Conservation (phyloP, 2,113 vertebrate species). For the Peromyscus leucopus region DNA sequence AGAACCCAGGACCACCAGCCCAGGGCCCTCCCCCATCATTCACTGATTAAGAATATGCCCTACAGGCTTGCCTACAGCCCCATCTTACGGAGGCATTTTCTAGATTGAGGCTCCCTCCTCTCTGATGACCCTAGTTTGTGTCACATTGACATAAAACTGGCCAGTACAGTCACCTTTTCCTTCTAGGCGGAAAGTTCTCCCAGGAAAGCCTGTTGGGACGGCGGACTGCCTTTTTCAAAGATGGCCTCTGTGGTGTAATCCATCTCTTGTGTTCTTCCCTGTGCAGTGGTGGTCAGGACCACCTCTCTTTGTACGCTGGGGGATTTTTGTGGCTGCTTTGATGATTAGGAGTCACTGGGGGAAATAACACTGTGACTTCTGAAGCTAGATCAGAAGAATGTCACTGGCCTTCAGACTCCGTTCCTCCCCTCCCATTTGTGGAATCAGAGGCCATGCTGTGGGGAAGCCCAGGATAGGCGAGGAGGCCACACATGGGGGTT, state of each 20-base stretch:
- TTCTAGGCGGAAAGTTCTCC: conserved; percentile 27
- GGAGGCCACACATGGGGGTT: not conserved
- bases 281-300: not conserved
- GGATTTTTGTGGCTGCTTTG: not conserved
- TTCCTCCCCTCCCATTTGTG: not conserved
- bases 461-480: not conserved
- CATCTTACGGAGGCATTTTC: too few relatives aligned
- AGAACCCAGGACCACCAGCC: not conserved
- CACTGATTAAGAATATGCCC: not conserved
- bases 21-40: not conserved
- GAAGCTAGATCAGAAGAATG: not conserved
- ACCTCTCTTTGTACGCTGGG: not conserved
- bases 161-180: not conserved
- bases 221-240: not conserved
- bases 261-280: rapidly evolving
- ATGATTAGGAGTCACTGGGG: not conserved
- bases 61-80: not conserved
- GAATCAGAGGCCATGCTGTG: not conserved
- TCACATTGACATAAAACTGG: not conserved
- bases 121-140: not conserved
- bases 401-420: rapidly evolving
- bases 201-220: not conserved
- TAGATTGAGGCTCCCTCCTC: not conserved
- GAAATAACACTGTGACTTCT: not conserved
- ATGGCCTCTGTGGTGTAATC: too few relatives aligned